Evolutionary conservation across 1,140 invertebrate genomes (phyloP).

Genomic region (Stenopsyche tienmushanensis): DNA sequence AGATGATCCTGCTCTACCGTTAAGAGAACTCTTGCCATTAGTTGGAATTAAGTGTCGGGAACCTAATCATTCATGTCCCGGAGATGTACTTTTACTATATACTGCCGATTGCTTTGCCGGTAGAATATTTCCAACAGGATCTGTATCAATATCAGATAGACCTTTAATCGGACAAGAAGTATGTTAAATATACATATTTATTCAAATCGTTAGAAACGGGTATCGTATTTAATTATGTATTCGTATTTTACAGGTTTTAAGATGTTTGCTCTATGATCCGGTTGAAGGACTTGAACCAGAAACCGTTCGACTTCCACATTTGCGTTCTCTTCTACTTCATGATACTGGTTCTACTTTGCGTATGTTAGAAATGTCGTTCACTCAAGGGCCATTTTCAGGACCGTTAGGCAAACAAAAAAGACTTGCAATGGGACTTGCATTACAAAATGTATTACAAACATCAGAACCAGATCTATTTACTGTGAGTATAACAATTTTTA

Average conservation of each 20-base stretch:
- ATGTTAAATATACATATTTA: constrained; percentile 43
- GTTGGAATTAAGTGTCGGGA: constrained; percentile 40
- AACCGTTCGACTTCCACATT: constrained; percentile 41
- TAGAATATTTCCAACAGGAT: constrained; percentile 83
- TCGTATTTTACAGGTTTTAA: constrained; percentile 27
- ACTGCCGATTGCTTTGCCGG: constrained; percentile 92
- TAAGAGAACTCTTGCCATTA: constrained; percentile 44
- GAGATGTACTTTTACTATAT: constrained; percentile 91
- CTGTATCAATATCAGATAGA: constrained; percentile 71
- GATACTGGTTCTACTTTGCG: constrained; percentile 48
- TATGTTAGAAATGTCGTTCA: constrained; percentile 51
- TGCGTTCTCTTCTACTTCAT: constrained; percentile 48
- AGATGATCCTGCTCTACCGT: constrained; percentile 39
- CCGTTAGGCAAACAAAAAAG: constrained; percentile 54
- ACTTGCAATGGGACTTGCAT: constrained; percentile 48
- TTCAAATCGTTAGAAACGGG: constrained; percentile 21
- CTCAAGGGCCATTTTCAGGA: constrained; percentile 52
- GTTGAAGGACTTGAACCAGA: constrained; percentile 11
- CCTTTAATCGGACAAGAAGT: constrained; percentile 78
- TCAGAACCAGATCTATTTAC: constrained; percentile 39
- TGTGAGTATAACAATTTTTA: constrained; percentile 38
- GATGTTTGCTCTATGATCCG: constrained; percentile 39
- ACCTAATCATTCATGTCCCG: constrained; percentile 50
- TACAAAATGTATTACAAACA: constrained; percentile 43
- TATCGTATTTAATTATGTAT: background rate